Percentiles rank a stretch among this genome's conserved stretches.
Evolutionary conservation across 2,888 invertebrate genomes (phyloP).

Genomic region (Lithophane leautieri): DNA sequence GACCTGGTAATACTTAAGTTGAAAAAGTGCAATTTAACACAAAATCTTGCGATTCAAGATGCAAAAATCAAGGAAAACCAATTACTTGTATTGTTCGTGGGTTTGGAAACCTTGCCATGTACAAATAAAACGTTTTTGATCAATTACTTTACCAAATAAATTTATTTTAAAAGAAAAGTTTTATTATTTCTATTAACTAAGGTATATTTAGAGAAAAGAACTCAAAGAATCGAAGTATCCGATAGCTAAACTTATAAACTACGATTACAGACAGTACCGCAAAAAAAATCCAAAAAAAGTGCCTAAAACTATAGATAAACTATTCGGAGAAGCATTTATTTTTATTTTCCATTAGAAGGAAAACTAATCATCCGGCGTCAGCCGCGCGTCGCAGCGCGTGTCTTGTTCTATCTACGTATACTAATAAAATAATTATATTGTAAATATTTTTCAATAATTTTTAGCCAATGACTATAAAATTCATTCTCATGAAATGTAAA

Average conservation of each 20-base stretch:
- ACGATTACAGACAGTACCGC: constrained; percentile 14
- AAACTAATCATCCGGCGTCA: background rate
- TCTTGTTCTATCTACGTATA: background rate
- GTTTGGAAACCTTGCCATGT: constrained; percentile 32
- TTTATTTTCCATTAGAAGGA: constrained; percentile 6
- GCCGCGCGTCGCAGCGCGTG: background rate
- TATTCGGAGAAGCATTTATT: constrained; percentile 9
- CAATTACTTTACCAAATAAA: constrained; percentile 7
- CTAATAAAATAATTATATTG: constrained; percentile 45
- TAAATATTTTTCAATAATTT: constrained; percentile 36
- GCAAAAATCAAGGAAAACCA: constrained; percentile 32
- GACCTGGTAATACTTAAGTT: constrained; percentile 18
- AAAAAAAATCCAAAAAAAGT: constrained; percentile 13
- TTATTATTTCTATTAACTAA: background rate
- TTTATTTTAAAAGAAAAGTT: background rate
- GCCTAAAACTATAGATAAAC: background rate
- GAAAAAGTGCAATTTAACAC: constrained; percentile 18
- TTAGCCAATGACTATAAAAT: constrained; percentile 11
- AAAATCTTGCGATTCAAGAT: constrained; percentile 3
- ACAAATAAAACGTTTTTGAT: constrained; percentile 20
- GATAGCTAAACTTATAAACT: constrained; percentile 19
- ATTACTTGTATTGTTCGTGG: constrained; percentile 37
- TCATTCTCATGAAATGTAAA: constrained; percentile 1
- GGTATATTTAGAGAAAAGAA: background rate
- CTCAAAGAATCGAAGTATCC: background rate